Evolutionary conservation across 2,797 vertebrate species (phyloP), one percentile per base, ranked within the genome.

Genomic region (Notolabrus celidotus): DNA sequence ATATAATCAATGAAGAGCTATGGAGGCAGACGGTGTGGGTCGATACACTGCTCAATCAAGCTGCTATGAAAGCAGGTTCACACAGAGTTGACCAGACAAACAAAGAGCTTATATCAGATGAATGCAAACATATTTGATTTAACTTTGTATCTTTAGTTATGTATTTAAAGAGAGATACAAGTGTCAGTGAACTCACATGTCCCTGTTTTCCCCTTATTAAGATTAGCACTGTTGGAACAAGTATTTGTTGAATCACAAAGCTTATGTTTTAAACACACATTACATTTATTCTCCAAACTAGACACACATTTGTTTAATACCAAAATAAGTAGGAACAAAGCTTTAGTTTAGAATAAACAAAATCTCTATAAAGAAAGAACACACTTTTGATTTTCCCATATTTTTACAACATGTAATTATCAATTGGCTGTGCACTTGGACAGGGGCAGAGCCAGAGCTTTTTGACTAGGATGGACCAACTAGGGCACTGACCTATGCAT

Each of bases 1-100:
- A 29, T 53, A 56, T 10, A 73, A 83, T 85, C 63, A 62, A 83
- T 83, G 46, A 60, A 65, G 14, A 68, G 62, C 64, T 23, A 50
- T 53, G 17, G 41, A 27, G 34, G 56, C 42, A 43, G 64, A 74
- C 63, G 43, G 50, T 42, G 33, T 43, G 29, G 71, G 25, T 89
- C 85, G 53, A 79, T 72, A 51, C 12, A 7, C 10, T 36, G 60
- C 17, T 62, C 53, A 74, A 57, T 79, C 56, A 80, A 73, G 51
- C 77, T 58, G 50, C 4, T 50, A 29, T 17, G 60, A 36, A n/a
- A 1, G 11, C 20, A 50, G 64, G 80, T 80, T 89, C 75, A 80
- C 7, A 23, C 29, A 66, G 50, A 58, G 73, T 76, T 47, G 57
- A 64, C 33, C 41, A 39, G 51, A 66, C 62, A 54, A 64, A 34